These are phyloP conservation scores for Trinorchestia longiramus DNA, from an alignment of 1,140 invertebrate species.

Conservation along the genomic window DNA sequence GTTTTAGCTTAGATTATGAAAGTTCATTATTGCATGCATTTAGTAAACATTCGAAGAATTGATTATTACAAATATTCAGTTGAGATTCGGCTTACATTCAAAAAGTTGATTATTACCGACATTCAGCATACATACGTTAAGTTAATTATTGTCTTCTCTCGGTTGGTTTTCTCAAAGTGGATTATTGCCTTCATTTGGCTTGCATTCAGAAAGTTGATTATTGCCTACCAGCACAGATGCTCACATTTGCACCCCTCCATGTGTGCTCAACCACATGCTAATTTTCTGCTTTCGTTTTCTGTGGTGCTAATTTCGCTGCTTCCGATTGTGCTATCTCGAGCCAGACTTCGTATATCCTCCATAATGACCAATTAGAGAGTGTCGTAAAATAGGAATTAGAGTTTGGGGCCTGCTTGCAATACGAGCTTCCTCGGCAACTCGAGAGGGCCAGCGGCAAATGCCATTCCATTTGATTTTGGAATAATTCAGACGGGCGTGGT, in stretches of 20 bases:
- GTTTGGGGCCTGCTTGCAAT: conserved; percentile 10
- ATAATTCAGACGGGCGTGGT: not conserved
- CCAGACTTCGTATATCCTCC: conserved; percentile 23
- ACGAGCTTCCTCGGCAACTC: not conserved
- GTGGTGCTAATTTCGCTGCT: not conserved
- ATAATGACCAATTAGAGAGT: conserved; percentile 35
- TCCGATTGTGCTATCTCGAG: conserved; percentile 37
- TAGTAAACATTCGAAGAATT: too few relatives aligned
- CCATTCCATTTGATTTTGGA: not conserved
- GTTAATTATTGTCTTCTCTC: too few relatives aligned
- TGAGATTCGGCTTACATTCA: not conserved
- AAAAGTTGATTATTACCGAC: too few relatives aligned
- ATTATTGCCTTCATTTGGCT: too few relatives aligned
- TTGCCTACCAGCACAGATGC: not conserved
- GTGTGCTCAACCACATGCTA: not conserved
- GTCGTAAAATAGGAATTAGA: conserved; percentile 45
- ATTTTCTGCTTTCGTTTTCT: not conserved
- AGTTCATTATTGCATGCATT: too few relatives aligned
- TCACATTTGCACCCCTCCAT: not conserved
- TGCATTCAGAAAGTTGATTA: not conserved
- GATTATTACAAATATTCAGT: too few relatives aligned
- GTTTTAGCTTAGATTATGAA: too few relatives aligned
- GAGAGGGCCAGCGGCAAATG: not conserved
- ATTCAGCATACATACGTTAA: too few relatives aligned
- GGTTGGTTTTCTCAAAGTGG: too few relatives aligned